These are phyloP conservation scores for Paragorgia papillata DNA, from an alignment of 92 coral and sea anemone species.

Conservation along the genomic window DNA sequence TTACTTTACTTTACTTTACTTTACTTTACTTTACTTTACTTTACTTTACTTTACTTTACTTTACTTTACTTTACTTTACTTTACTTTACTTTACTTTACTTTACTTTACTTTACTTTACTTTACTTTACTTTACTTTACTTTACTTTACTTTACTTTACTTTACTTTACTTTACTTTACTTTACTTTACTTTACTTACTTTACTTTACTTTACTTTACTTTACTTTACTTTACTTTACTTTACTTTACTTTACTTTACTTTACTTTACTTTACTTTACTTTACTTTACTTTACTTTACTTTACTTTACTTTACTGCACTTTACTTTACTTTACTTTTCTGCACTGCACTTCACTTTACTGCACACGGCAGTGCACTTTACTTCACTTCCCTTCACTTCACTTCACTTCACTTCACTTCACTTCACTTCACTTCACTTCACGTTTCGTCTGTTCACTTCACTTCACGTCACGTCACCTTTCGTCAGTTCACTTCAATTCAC, in stretches of 20 bases:
- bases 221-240: not conserved
- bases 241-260: not conserved
- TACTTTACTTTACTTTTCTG: no score
- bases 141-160: no score
- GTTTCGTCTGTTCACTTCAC: no score
- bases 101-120: no score
- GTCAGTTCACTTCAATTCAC: no score
- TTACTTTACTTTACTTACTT: no score
- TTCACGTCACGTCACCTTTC: not conserved
- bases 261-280: no score
- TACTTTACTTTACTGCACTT: not conserved
- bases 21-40: not conserved
- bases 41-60: not conserved
- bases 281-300: no score
- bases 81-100: no score
- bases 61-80: not conserved
- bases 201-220: not conserved
- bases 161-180: no score
- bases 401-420: slow-evolving; percentile 8
- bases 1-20: not conserved
- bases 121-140: no score
- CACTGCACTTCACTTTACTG: slow-evolving; percentile 27
- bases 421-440: slow-evolving; percentile 2
- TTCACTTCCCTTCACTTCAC: slow-evolving; percentile 7
- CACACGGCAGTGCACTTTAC: slow-evolving; percentile 32